Base-by-base conservation (phyloP, 2,113 vertebrate species). In the Tragulus kanchil region DNA sequence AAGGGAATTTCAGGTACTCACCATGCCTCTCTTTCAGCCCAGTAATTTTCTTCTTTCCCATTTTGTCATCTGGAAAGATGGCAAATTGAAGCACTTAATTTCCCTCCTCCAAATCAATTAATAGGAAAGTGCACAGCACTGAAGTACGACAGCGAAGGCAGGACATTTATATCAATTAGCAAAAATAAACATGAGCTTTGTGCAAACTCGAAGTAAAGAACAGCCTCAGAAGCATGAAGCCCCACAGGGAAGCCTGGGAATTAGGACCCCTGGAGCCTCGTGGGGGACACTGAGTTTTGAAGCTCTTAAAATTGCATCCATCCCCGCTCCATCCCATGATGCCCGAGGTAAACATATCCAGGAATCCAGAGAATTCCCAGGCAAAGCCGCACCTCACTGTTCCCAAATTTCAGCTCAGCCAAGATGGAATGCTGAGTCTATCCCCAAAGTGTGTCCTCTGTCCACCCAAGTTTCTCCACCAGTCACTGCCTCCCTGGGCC, bases 141-240 rank as follows among this genome's bases (percentile, higher is more conserved):
- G 85, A 90, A 3, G 59, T 2, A 3, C 7, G 1, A n/a, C 64
- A 9, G 90, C 6, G 3, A 67, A 85, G 26, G 69, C 19, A 25
- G 36, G 59, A 54, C 90, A 26, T 97, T 96, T 90, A 58, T 96
- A 97, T 93, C 97, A 95, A 90, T 95, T 88, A 97, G 88, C 67
- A 69, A 61, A 93, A 59, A 75, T 54, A 90, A 96, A 77, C 82
- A 82, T 19, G 28, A 79, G 89, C 75, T 87, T 48, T 3, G 64
- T 17, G 90, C 23, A 56, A 12, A 45, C 11, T 45, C 2, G 0
- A 48, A 25, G 15, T 54, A 59, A 65, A 59, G 52, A 31, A 4
- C 28, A 26, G 7, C 50, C 78, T 79, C 36, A 6, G 94, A 36
- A 62, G 45, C 15, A 8, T 0, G 11, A 13, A 31, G 28, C 42